These are phyloP conservation scores for Campaea margaritaria DNA, from an alignment of 2,888 invertebrate species.

Conservation along the genomic window DNA sequence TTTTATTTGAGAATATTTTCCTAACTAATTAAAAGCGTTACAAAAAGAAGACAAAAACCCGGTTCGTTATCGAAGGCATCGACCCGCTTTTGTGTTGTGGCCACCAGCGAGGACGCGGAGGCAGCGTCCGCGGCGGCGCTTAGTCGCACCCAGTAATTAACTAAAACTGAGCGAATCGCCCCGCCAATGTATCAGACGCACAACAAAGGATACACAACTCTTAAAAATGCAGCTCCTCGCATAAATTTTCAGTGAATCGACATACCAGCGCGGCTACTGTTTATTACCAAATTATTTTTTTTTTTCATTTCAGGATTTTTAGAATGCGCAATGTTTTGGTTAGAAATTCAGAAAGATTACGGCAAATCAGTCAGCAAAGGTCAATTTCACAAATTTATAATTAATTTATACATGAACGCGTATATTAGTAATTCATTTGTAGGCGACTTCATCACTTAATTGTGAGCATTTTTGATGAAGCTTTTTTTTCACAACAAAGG, in stretches of 20 bases:
- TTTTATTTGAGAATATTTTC: slow-evolving; percentile 84
- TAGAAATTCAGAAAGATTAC: no score
- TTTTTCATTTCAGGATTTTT: not conserved
- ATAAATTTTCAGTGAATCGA: slow-evolving; percentile 51
- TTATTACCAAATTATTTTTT: slow-evolving; percentile 4
- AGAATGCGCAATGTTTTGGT: not conserved
- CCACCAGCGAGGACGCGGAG: slow-evolving; percentile 60
- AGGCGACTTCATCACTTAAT: no score
- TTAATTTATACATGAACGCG: no score
- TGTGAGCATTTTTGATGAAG: no score
- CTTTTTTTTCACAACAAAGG: no score
- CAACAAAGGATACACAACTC: slow-evolving; percentile 64
- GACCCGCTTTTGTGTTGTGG: slow-evolving; percentile 81
- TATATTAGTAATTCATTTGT: no score
- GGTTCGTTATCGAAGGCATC: slow-evolving; percentile 84
- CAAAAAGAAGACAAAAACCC: slow-evolving; percentile 83
- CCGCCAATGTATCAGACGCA: slow-evolving; percentile 55
- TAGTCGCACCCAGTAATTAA: slow-evolving; percentile 79
- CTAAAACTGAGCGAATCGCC: slow-evolving; percentile 70
- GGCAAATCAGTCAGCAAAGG: no score
- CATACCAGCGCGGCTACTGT: slow-evolving; percentile 15
- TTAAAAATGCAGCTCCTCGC: slow-evolving; percentile 64
- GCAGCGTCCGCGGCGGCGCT: slow-evolving; percentile 62
- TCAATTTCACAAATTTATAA: no score
- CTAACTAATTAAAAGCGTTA: slow-evolving; percentile 85